Conservation (phyloP, 2,113 vertebrate species). For the Trematocara nigrifrons region DNA sequence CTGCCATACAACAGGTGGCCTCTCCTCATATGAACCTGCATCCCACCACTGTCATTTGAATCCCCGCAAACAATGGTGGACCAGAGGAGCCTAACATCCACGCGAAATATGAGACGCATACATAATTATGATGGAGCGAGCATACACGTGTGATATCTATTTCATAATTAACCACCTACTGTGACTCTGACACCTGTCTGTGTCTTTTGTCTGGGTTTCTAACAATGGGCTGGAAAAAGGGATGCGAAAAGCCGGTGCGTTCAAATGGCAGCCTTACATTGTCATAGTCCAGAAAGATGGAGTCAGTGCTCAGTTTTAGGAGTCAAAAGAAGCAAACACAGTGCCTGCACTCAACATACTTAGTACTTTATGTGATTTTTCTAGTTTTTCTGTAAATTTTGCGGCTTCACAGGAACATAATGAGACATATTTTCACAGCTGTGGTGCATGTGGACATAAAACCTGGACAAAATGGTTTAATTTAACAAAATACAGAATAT, state of each 20-base stretch:
- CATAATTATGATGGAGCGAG: conserved; percentile 39
- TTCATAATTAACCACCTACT: conserved; percentile 45
- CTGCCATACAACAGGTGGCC: conserved; percentile 70
- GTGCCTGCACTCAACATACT: accelerated
- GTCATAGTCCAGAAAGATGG: not conserved
- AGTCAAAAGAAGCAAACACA: not conserved
- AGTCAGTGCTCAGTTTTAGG: not conserved
- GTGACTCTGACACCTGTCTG: conserved; percentile 44
- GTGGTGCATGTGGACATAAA: not conserved
- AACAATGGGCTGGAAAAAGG: conserved; percentile 1
- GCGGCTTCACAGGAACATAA: accelerated
- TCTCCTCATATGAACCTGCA: conserved; percentile 43
- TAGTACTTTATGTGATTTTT: not conserved
- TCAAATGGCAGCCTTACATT: not conserved
- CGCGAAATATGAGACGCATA: conserved; percentile 24
- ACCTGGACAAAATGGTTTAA: not conserved
- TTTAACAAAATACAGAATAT: not conserved
- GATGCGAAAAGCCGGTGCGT: not conserved
- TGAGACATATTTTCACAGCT: not conserved
- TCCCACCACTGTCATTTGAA: conserved; percentile 47
- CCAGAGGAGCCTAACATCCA: not conserved
- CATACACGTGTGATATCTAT: conserved; percentile 11
- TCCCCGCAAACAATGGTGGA: conserved; percentile 50
- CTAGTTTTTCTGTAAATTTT: not conserved
- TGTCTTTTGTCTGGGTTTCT: conserved; percentile 4